phyloP scores from a whole-genome alignment of 2,113 vertebrate genomes.

The Lycaon pictus region DNA sequence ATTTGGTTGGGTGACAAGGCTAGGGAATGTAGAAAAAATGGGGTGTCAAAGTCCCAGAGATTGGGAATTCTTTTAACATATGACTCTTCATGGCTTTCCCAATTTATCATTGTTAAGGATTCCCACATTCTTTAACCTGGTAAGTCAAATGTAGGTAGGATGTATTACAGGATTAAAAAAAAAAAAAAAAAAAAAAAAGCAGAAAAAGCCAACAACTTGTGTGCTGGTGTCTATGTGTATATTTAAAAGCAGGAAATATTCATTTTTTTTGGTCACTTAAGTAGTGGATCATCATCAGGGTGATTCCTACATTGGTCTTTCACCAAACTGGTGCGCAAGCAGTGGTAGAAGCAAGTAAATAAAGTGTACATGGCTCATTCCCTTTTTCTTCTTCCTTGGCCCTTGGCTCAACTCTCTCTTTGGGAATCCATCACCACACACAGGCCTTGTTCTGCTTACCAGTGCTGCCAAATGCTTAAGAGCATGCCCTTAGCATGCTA shows the following conservation, averaged over 20 bases:
- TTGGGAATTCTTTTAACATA: background rate
- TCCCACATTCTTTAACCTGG: background rate
- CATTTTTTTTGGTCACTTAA: background rate
- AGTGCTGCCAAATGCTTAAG: conserved; percentile 70
- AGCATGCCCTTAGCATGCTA: conserved; percentile 45
- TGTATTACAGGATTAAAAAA: background rate
- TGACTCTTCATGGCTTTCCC: background rate
- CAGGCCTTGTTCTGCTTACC: conserved; percentile 58
- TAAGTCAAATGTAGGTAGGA: background rate
- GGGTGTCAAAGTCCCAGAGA: background rate
- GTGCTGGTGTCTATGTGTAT: background rate
- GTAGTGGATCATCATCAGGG: background rate
- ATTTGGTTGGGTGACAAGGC: background rate
- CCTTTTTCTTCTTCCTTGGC: background rate
- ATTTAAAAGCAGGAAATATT: background rate
- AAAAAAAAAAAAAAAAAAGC: background rate
- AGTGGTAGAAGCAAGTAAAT: accelerated
- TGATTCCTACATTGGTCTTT: background rate
- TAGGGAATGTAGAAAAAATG: background rate
- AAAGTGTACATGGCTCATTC: background rate
- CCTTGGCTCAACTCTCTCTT: conserved; percentile 56
- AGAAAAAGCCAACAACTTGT: background rate
- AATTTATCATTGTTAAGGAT: background rate
- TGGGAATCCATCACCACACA: conserved; percentile 62
- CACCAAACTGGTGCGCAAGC: background rate